These are phyloP conservation scores for Drosophila santomea DNA, from an alignment of 1,140 invertebrate species.

Conservation along the genomic window DNA sequence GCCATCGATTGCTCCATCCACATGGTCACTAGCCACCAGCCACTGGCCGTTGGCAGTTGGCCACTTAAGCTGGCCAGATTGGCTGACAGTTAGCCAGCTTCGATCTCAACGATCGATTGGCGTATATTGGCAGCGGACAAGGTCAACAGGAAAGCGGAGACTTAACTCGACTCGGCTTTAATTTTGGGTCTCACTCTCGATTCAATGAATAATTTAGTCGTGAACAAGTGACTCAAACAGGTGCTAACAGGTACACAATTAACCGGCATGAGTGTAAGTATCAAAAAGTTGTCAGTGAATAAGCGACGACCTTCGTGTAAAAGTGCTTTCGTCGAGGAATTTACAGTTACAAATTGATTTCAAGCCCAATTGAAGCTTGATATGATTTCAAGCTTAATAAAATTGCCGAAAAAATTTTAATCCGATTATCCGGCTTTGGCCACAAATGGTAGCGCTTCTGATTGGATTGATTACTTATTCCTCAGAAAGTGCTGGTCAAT, in stretches of 20 bases:
- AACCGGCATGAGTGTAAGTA: slow-evolving; percentile 8
- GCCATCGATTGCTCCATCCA: slow-evolving; percentile 44
- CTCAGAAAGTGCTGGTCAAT: too few species aligned
- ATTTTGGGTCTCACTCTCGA: slow-evolving; percentile 32
- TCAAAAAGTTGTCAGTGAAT: slow-evolving; percentile 18
- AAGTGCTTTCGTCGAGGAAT: slow-evolving; percentile 8
- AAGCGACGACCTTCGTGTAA: slow-evolving; percentile 12
- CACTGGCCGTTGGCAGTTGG: neutral
- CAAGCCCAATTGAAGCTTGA: neutral
- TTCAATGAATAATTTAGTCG: slow-evolving; percentile 31
- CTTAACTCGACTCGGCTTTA: slow-evolving; percentile 34
- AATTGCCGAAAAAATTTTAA: neutral
- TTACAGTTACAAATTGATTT: neutral
- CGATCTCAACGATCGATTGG: slow-evolving; percentile 36
- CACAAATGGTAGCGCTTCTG: too few species aligned
- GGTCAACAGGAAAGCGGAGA: slow-evolving; percentile 43
- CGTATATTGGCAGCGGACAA: slow-evolving; percentile 26
- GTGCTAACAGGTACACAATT: slow-evolving; percentile 48
- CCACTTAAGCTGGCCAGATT: slow-evolving; percentile 10
- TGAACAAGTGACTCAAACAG: slow-evolving; percentile 30
- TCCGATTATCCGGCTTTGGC: neutral
- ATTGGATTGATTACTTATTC: too few species aligned
- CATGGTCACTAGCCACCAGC: slow-evolving; percentile 7
- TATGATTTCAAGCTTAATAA: neutral
- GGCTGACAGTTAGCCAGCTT: slow-evolving; percentile 11